Evolutionary conservation across 2,888 invertebrate species (phyloP), one percentile per base, ranked within the genome.

Genomic region (Busseola fusca): DNA sequence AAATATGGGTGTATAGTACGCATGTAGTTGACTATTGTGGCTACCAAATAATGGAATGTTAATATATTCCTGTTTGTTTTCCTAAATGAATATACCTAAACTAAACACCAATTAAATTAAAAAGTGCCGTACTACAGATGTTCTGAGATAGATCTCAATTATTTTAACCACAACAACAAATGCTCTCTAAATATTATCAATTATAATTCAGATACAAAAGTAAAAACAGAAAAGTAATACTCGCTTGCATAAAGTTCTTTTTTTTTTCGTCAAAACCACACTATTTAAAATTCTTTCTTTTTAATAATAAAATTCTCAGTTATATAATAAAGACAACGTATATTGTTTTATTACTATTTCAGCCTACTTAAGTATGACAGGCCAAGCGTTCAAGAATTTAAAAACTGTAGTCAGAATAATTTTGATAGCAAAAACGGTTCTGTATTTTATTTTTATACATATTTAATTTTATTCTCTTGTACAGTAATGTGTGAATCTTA

Each of bases 321-420:
- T 18, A 67, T 64, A 62, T 25, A 74, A 76, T 56, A 74, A 80
- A 69, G 48, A 64, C 57, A 56, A 56, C 60, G n/a, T 37, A 56
- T 65, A 54, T 60, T 0, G 34, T 64, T 72, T 30, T 50, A 40
- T 30, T 52, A 30, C 9, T 52, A 48, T 60, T 60, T 65, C 30
- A 72, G 27, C 34, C 34, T 45, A 16, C 10, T 21, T n/a, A 64
- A 52, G 62, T 52, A 64, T 30, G 16, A 56, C 30, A 60, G 12
- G 37, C 50, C 42, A 50, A 62, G n/a, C 25, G 27, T 62, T 50
- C n/a, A 45, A 59, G 16, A 75, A 50, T 64, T 64, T 27, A 14
- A 72, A 52, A 62, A 65, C 18, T 52, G 0, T 45, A 52, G 37
- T 62, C 42, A 40, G 30, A 37, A 54, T 50, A 30, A 52, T 54